Conservation (phyloP, 2,888 invertebrate species). For the Seira sanloemensis region DNA sequence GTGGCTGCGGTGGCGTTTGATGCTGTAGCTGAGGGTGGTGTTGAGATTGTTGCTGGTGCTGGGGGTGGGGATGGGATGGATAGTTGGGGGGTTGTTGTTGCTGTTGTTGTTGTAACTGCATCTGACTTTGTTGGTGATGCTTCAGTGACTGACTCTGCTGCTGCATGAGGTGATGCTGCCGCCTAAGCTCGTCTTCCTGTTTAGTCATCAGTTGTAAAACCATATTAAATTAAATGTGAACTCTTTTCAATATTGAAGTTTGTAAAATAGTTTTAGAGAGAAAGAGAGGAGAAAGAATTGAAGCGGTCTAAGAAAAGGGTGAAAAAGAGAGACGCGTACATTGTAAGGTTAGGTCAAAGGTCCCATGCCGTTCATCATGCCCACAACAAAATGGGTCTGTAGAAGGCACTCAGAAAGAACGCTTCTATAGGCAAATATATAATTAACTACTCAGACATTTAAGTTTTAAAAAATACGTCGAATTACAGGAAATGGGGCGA, state of each 20-base stretch:
- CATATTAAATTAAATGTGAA: constrained; percentile 7
- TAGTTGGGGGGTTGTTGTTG: no score
- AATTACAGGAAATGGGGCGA: no score
- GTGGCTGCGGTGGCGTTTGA: constrained; percentile 72
- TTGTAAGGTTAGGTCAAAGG: not conserved
- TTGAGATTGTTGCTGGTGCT: constrained; percentile 68
- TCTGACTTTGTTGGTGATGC: constrained; percentile 70
- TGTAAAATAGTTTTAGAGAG: not conserved
- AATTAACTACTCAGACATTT: no score
- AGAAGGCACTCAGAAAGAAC: no score
- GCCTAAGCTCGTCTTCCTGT: constrained; percentile 77
- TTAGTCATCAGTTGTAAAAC: not conserved
- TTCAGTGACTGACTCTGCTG: constrained; percentile 59
- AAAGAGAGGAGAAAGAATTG: not conserved
- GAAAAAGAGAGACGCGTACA: not conserved
- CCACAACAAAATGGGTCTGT: not conserved
- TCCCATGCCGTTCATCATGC: constrained; percentile 43
- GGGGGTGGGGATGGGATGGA: no score
- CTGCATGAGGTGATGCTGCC: constrained; percentile 73
- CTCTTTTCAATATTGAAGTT: not conserved
- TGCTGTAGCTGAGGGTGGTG: constrained; percentile 70
- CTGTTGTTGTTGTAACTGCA: constrained; percentile 66
- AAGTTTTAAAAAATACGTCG: no score
- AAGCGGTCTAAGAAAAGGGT: not conserved
- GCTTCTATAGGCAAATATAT: no score